Conservation (phyloP, 2,888 invertebrate species). For the Phaonia tiefii region DNA sequence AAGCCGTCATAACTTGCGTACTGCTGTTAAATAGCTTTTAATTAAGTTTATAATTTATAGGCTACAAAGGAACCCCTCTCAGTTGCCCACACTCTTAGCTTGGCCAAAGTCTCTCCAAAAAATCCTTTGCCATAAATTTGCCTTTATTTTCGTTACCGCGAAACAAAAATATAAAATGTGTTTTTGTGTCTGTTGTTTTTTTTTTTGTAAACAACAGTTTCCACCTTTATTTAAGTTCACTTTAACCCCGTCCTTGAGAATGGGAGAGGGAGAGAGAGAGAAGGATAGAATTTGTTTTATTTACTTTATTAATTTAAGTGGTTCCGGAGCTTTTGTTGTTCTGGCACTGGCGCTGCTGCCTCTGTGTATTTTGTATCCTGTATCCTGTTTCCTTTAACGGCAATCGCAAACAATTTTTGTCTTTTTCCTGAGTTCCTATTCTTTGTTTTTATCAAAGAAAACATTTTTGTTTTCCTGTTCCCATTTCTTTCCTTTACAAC, state of each 20-base stretch:
- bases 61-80: constrained; percentile 11
- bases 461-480: not conserved
- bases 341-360: not conserved
- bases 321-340: constrained; percentile 68
- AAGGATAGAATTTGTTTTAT: constrained; percentile 66
- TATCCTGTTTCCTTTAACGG: not conserved
- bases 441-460: not conserved
- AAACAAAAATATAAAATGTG: not conserved
- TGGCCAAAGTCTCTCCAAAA: too few species aligned
- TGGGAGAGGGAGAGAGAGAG: constrained; percentile 5
- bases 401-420: not conserved
- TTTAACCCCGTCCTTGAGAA: constrained; percentile 26
- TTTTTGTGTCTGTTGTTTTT: constrained; percentile 42
- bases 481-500: not conserved
- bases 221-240: constrained; percentile 43
- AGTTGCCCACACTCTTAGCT: not conserved
- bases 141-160: not conserved
- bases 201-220: constrained; percentile 20
- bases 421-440: not conserved
- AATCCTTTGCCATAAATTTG: too few species aligned
- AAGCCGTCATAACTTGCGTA: constrained; percentile 39
- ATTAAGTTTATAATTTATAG: constrained; percentile 41
- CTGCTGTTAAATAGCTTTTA: constrained; percentile 26
- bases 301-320: constrained; percentile 78
- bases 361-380: not conserved